Base-by-base conservation (phyloP, 2,888 invertebrate species). In the Oeneis ivallda region DNA sequence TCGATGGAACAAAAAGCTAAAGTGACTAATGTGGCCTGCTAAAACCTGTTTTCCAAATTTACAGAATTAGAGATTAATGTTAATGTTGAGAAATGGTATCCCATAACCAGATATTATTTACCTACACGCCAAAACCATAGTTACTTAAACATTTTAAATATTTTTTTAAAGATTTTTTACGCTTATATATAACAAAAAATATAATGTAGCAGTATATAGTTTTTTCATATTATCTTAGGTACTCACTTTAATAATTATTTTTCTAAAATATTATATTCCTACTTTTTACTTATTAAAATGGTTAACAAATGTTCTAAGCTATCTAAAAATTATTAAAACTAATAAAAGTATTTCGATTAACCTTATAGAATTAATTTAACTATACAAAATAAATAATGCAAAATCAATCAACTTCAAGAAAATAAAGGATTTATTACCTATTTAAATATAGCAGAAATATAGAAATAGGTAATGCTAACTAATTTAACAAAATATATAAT, bases 51-150 rank as follows among this genome's bases (percentile, higher is more conserved):
- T 56, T 41, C 56, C 54, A 17, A 54, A 39, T 39, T 17, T 19
- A 56, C 56, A 56, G 19, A 0, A 19, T 56, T 41, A 26, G 19
- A 8, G 15, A 15, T 15, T 15, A 34, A n/a, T n/a, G 15, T 37
- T 15, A 53, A 10, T 53, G 41, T 19, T 41, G 3, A 41, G 19
- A 41, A 56, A 15, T 56, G 19, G 10, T 10, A 53, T 17, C 56
- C 56, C 39, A 41, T 41, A 41, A 56, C 56, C 56, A 56, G 17
- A 13, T 19, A 19, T 39, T 19, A 56, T 56, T 41, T 39, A n/a
- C n/a, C n/a, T n/a, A 56, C 13, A 56, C 39, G 41, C 56, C 56
- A 56, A 41, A 56, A 56, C 56, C 56, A 56, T 13, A 19, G 19
- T 56, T 56, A 41, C n/a, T 8, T 13, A 19, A 39, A 41, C 41